Conservation (phyloP, 2,113 vertebrate species). For the Puffinus mauretanicus region DNA sequence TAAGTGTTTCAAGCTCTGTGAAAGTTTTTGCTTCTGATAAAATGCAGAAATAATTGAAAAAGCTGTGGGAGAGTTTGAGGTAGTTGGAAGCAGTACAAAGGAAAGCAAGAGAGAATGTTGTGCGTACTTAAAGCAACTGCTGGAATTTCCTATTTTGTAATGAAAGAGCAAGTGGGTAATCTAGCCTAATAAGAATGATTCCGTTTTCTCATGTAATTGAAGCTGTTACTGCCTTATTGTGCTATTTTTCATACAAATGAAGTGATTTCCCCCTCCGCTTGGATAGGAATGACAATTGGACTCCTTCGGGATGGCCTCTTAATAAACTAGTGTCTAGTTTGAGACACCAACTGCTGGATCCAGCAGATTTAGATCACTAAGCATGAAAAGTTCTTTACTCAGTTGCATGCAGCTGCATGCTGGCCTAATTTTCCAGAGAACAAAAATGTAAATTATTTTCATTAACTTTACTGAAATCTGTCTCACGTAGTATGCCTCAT, state of each 20-base stretch:
- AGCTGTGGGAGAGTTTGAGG: not conserved
- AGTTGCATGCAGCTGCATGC: not conserved
- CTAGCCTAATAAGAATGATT: not conserved
- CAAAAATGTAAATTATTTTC: conserved; percentile 27
- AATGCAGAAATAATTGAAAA: not conserved
- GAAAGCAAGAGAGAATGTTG: not conserved
- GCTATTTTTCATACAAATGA: conserved; percentile 48
- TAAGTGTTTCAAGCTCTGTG: not conserved
- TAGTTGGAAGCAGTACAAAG: not conserved
- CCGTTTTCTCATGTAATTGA: conserved; percentile 2
- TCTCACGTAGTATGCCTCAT: not conserved
- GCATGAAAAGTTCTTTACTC: not conserved
- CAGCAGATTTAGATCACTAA: not conserved
- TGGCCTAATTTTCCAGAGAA: not conserved
- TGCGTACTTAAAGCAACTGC: not conserved
- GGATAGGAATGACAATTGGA: not conserved
- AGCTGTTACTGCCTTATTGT: conserved; percentile 19
- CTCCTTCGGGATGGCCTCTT: not conserved
- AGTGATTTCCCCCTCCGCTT: not conserved
- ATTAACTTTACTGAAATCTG: conserved; percentile 1
- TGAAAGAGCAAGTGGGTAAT: not conserved
- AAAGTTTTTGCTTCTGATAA: not conserved
- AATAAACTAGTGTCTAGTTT: not conserved
- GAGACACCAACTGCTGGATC: not conserved
- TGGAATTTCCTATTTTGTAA: not conserved